Conservation (phyloP, 2,113 vertebrate genomes). For the Calyptommatus sinebrachiatus region DNA sequence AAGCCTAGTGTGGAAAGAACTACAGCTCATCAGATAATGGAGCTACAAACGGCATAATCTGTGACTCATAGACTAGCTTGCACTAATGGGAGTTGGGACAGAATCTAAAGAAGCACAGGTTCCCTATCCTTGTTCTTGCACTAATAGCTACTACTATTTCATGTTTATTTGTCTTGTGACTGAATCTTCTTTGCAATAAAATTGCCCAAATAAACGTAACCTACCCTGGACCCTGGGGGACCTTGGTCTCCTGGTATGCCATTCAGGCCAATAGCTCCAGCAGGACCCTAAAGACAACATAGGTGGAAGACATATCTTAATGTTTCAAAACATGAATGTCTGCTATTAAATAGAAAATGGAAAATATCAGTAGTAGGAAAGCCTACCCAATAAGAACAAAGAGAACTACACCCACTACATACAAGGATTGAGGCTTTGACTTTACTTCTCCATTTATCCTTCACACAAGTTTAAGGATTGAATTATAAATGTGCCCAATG, state of each 20-base stretch:
- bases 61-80: no score
- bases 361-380: neutral
- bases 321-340: neutral
- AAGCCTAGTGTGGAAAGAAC: no score
- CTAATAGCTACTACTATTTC: neutral
- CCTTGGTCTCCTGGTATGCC: neutral
- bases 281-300: slow-evolving; percentile 5
- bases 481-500: no score
- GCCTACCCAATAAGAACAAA: no score
- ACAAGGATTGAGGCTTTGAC: neutral
- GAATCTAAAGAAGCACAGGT: neutral
- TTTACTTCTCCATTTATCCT: no score
- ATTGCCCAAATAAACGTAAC: neutral
- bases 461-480: no score
- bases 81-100: no score
- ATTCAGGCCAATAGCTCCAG: neutral
- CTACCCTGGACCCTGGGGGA: neutral
- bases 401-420: no score
- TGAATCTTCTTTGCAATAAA: neutral
- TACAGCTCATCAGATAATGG: neutral
- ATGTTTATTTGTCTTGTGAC: neutral
- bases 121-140: neutral
- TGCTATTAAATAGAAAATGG: neutral
- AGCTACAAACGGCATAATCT: neutral
- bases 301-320: no score